A percentile compares a stretch with the other conserved stretches of the same genome.
These are phyloP conservation scores for Neotoxoptera formosana DNA, from an alignment of 1,140 invertebrate species.

Conservation along the genomic window DNA sequence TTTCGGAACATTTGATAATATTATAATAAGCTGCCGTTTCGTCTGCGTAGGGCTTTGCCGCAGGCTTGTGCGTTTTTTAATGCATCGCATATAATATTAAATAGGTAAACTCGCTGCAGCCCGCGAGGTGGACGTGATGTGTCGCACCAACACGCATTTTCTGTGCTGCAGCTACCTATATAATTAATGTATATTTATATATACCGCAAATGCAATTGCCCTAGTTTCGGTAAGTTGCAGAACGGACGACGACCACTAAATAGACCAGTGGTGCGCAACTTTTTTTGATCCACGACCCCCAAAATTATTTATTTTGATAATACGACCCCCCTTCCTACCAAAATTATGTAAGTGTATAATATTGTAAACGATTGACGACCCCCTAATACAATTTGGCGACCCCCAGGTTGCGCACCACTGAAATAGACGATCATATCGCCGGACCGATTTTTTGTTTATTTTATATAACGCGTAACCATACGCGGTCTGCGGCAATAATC, in stretches of 20 bases:
- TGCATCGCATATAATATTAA: too few relatives aligned
- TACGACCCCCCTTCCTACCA: too few relatives aligned
- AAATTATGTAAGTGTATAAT: too few relatives aligned
- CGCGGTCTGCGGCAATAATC: neutral
- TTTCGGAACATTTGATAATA: neutral
- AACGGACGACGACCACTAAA: neutral
- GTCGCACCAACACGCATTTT: neutral
- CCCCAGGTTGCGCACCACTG: too few relatives aligned
- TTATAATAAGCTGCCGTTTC: neutral
- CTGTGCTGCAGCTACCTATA: neutral
- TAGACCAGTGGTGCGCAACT: too few relatives aligned
- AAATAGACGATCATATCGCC: neutral
- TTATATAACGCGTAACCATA: neutral
- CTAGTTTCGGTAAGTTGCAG: neutral
- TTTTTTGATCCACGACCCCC: too few relatives aligned
- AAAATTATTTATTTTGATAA: too few relatives aligned
- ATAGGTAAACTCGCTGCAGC: neutral
- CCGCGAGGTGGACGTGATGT: neutral
- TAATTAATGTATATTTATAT: constrained; percentile 3
- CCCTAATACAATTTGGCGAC: too few relatives aligned
- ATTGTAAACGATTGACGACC: too few relatives aligned
- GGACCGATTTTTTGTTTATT: neutral
- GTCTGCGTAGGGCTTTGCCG: neutral
- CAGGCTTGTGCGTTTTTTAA: neutral
- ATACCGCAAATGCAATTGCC: neutral